Base-by-base conservation (phyloP, 2,888 invertebrate species). In the Heliconius ethilla region DNA sequence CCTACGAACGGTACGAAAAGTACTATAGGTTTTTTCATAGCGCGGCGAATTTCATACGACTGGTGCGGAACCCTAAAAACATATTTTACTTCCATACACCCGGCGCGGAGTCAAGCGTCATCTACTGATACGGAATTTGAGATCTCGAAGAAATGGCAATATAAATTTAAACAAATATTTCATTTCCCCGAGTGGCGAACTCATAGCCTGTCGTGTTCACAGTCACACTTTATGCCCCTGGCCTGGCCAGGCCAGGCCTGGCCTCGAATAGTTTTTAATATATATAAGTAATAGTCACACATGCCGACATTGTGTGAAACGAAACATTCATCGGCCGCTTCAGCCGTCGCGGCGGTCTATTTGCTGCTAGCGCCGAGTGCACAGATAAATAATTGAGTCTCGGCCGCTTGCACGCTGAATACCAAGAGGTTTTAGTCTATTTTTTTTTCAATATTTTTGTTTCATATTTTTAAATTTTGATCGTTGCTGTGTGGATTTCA, bases 361-460 rank as follows among this genome's bases (percentile, higher is more conserved):
- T 76, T 76, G 76, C 76, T 33, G 37, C 76, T 65, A 70, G 27
- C 70, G 76, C 55, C 65, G 76, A 76, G 76, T 76, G 76, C 76
- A 55, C 67, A 65, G 70, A 76, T 76, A 76, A 76, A 72, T 76
- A 76, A 76, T 76, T 76, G 76, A 76, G 65, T 55, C 76, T 51
- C 76, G 70, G 51, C 51, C 65, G 65, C 76, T 72, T 37, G 70
- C 70, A 65, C 70, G 13, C 75, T 59, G 66, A 75, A 59, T 45
- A 18, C 65, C 55, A 70, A 45, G 76, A 59, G 76, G n/a, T 72
- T 65, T 76, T 66, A 29, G 67, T 70, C 51, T 25, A 37, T 22
- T 51, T 62, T 62, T 59, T 55, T 59, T 73, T 73, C 25, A 33
- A 73, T 59, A 37, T 37, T 62, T 73, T 76, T 70, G 25, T 51